These are phyloP conservation scores for Eupsilia transversa DNA, from an alignment of 2,888 invertebrate genomes.

Conservation along the genomic window DNA sequence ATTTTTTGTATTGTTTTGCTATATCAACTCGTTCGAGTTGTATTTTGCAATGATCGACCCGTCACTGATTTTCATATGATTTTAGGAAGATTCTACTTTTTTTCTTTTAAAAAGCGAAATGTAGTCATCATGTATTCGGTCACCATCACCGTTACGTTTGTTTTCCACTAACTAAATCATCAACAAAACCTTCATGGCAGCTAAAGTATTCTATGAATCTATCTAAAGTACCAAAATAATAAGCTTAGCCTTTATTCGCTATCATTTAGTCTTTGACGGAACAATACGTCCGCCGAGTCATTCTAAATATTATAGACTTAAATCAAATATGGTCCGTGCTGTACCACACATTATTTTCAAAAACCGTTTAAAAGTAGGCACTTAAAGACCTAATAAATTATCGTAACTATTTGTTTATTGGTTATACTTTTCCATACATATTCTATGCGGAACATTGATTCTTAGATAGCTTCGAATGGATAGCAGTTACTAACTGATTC, in stretches of 20 bases:
- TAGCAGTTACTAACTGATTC: slow-evolving; percentile 17
- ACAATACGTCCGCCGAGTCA: slow-evolving; percentile 42
- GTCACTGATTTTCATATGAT: not conserved
- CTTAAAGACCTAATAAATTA: not conserved
- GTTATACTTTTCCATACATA: not conserved
- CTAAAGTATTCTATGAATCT: too few species aligned
- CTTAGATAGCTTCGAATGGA: slow-evolving; percentile 6
- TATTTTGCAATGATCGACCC: not conserved
- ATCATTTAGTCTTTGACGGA: slow-evolving; percentile 48
- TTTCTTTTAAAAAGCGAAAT: not conserved
- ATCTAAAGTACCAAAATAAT: slow-evolving; percentile 3
- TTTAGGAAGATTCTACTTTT: not conserved
- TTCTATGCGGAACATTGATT: not conserved
- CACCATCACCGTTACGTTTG: not conserved
- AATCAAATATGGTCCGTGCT: slow-evolving; percentile 30
- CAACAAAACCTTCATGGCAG: not conserved
- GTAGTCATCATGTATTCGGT: not conserved
- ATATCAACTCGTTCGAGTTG: not conserved
- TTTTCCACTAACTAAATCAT: not conserved
- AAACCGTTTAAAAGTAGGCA: slow-evolving; percentile 9
- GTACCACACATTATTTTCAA: slow-evolving; percentile 18
- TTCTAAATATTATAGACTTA: slow-evolving; percentile 45
- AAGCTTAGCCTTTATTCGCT: not conserved
- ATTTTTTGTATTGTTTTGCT: not conserved
- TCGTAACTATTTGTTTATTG: slow-evolving; percentile 12